phyloP scores from a whole-genome alignment of 1,140 invertebrate species.

The Drosophila lini region DNA sequence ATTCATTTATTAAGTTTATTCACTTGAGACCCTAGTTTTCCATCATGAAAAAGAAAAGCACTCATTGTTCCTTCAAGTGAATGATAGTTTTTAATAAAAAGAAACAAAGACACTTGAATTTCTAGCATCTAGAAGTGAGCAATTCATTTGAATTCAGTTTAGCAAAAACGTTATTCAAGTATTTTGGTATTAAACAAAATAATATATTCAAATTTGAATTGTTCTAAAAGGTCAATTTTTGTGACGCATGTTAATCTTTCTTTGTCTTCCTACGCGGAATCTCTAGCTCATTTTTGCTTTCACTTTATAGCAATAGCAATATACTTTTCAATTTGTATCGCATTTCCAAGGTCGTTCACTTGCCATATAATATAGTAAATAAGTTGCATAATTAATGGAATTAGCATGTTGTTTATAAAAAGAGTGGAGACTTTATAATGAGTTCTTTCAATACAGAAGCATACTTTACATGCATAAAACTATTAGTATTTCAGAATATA shows the following conservation, averaged over 20 bases:
- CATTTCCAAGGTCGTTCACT: slow-evolving; percentile 28
- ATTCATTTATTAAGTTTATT: slow-evolving; percentile 24
- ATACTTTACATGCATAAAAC: background rate
- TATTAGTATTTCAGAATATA: background rate
- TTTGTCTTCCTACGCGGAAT: background rate
- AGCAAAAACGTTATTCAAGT: background rate
- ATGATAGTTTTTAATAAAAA: slow-evolving; percentile 12
- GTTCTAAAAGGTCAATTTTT: background rate
- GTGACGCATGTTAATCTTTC: slow-evolving; percentile 1
- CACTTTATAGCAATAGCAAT: background rate
- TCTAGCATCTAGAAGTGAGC: background rate
- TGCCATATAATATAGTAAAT: slow-evolving; percentile 3
- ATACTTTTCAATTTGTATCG: slow-evolving; percentile 12
- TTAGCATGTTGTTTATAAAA: slow-evolving; percentile 23
- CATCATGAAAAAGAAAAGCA: slow-evolving; percentile 9
- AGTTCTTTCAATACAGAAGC: background rate
- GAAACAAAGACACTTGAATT: slow-evolving; percentile 3
- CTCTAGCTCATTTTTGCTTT: background rate
- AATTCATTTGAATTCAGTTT: slow-evolving; percentile 5
- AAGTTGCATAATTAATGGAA: slow-evolving; percentile 28
- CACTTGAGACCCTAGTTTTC: slow-evolving; percentile 12
- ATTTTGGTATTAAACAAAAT: background rate
- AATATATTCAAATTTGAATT: background rate
- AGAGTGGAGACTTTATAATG: background rate
- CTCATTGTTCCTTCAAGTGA: slow-evolving; percentile 16